phyloP scores from a whole-genome alignment of 2,888 invertebrate genomes.

The Calameuta pallipes region DNA sequence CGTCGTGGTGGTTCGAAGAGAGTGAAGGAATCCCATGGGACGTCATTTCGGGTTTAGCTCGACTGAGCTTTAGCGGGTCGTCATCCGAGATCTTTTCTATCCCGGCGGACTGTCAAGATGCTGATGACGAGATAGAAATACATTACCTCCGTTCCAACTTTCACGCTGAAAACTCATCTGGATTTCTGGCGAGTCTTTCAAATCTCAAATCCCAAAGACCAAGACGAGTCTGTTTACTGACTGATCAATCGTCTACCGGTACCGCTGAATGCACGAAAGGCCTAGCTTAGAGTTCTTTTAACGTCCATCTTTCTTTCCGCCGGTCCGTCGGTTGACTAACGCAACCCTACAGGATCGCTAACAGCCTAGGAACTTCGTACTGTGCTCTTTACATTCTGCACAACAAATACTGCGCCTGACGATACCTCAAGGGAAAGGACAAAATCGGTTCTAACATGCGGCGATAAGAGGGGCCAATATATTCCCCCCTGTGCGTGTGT shows the following conservation, averaged over 20 bases:
- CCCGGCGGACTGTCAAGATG: conserved; percentile 4
- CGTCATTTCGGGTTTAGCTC: neutral
- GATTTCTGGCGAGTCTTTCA: neutral
- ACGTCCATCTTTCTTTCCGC: neutral
- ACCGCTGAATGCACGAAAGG: neutral
- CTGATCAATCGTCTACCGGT: neutral
- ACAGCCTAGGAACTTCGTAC: neutral
- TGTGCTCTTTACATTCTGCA: neutral
- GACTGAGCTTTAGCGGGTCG: neutral
- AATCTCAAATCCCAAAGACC: neutral
- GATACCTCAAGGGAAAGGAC: neutral
- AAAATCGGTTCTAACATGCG: neutral
- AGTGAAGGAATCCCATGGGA: neutral
- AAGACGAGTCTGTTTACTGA: neutral
- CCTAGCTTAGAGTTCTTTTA: neutral
- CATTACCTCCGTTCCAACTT: neutral
- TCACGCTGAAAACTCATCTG: neutral
- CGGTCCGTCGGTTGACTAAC: neutral
- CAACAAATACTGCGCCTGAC: neutral
- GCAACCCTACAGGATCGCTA: neutral
- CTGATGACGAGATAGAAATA: conserved; percentile 7
- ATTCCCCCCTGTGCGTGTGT: neutral
- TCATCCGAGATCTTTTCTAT: neutral
- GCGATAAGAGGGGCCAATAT: neutral
- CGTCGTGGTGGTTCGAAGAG: neutral